A percentile compares a stretch with the other conserved stretches of the same genome.
Conservation (phyloP, 2,113 vertebrate species). For the Caloenas nicobarica region DNA sequence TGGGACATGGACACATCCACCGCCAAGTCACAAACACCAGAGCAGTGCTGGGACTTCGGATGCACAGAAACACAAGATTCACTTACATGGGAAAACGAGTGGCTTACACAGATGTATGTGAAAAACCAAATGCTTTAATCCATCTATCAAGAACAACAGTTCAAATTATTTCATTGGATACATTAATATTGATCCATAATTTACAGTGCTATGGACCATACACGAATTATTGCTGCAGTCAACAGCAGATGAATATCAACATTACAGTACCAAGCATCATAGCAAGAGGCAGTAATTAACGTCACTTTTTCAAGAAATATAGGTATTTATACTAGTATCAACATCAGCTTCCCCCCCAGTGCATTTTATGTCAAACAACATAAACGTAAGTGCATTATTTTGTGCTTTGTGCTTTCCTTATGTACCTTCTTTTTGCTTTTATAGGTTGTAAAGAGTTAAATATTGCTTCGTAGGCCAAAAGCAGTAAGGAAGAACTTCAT, state of each 20-base stretch:
- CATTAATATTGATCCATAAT: slow-evolving; percentile 82
- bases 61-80: neutral
- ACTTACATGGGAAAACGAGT: slow-evolving; percentile 62
- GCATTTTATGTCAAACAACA: slow-evolving; percentile 79
- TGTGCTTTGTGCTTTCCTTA: slow-evolving; percentile 79
- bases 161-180: slow-evolving; percentile 81
- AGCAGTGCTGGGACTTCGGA: neutral
- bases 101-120: slow-evolving; percentile 65
- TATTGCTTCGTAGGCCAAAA: slow-evolving; percentile 83
- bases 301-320: slow-evolving; percentile 78
- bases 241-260: slow-evolving; percentile 83
- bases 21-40: neutral
- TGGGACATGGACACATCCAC: neutral
- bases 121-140: slow-evolving; percentile 85
- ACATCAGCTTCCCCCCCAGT: slow-evolving; percentile 79
- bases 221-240: slow-evolving; percentile 80
- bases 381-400: slow-evolving; percentile 81
- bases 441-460: slow-evolving; percentile 69
- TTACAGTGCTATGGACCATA: slow-evolving; percentile 83
- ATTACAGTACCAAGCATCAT: slow-evolving; percentile 86
- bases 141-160: slow-evolving; percentile 82
- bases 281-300: slow-evolving; percentile 81
- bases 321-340: slow-evolving; percentile 76
- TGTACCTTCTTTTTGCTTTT: slow-evolving; percentile 72
- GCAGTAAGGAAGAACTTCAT: slow-evolving; percentile 70